Conservation (phyloP, 2,797 vertebrate species). For the Aplochiton taeniatus region DNA sequence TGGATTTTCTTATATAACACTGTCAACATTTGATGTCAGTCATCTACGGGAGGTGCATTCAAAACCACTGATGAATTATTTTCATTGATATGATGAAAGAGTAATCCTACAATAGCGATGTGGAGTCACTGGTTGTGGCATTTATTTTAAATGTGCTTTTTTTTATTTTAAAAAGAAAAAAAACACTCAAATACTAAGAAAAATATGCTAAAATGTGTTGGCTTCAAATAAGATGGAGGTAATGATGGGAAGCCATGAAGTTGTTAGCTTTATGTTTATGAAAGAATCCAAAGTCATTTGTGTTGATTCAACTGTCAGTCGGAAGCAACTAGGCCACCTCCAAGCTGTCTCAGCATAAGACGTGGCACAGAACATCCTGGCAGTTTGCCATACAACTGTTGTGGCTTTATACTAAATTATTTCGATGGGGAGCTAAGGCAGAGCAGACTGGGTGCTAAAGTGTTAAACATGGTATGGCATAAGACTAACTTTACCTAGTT, state of each 20-base stretch:
- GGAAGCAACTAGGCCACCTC: background rate
- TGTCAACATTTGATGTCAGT: too few relatives aligned
- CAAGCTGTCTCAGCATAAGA: background rate
- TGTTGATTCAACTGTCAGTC: slow-evolving; percentile 25
- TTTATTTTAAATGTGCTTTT: background rate
- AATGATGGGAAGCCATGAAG: slow-evolving; percentile 14
- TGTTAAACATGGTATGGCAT: background rate
- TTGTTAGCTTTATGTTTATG: slow-evolving; percentile 12
- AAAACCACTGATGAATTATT: too few relatives aligned
- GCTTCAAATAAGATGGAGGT: slow-evolving; percentile 2
- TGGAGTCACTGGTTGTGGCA: background rate
- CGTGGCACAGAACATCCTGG: background rate
- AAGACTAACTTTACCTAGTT: background rate
- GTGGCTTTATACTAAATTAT: too few relatives aligned
- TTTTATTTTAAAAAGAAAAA: background rate
- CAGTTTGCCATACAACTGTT: background rate
- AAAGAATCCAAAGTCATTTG: slow-evolving; percentile 10
- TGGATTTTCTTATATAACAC: too few relatives aligned
- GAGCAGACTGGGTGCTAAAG: background rate
- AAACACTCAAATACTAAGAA: background rate
- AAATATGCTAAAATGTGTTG: background rate
- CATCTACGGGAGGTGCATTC: too few relatives aligned
- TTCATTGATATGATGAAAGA: too few relatives aligned
- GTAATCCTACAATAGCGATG: too few relatives aligned
- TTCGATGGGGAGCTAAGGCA: background rate